Evolutionary conservation across 2,797 vertebrate genomes (phyloP).

Genomic region (Bufotes viridis): DNA sequence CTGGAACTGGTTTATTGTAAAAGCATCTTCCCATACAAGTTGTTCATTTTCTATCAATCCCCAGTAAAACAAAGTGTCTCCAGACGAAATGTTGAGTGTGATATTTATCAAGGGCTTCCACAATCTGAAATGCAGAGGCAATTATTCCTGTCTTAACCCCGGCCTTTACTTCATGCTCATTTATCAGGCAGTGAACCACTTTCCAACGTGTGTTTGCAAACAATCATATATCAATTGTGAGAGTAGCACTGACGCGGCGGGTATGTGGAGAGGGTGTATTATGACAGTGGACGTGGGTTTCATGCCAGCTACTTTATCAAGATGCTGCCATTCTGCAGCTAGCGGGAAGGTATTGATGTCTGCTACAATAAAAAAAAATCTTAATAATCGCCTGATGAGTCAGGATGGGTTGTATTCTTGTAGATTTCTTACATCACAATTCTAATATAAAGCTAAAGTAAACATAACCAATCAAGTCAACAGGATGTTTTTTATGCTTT

Average conservation of each 20-base stretch:
- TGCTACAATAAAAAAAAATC: background rate
- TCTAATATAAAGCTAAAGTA: background rate
- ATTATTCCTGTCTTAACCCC: slow-evolving; percentile 54
- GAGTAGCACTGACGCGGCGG: slow-evolving; percentile 33
- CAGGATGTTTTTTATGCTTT: background rate
- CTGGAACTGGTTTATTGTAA: background rate
- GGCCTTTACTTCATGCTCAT: slow-evolving; percentile 50
- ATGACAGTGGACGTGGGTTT: slow-evolving; percentile 46
- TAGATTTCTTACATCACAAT: background rate
- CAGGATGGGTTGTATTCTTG: background rate
- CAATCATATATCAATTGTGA: slow-evolving; percentile 59
- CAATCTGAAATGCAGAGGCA: slow-evolving; percentile 52
- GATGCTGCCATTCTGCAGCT: slow-evolving; percentile 18
- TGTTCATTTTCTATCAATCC: slow-evolving; percentile 42
- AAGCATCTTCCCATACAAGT: slow-evolving; percentile 14
- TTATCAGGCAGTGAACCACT: slow-evolving; percentile 53
- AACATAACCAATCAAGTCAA: background rate
- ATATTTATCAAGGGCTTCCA: slow-evolving; percentile 56
- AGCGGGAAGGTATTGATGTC: slow-evolving; percentile 27
- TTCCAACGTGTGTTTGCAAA: slow-evolving; percentile 44
- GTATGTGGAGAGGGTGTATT: slow-evolving; percentile 32
- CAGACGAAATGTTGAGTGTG: background rate
- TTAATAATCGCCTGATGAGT: background rate
- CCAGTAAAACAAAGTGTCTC: slow-evolving; percentile 32
- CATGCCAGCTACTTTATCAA: slow-evolving; percentile 49